These are phyloP conservation scores for Xiphorhynchus elegans DNA, from an alignment of 2,113 vertebrate genomes.

Conservation along the genomic window DNA sequence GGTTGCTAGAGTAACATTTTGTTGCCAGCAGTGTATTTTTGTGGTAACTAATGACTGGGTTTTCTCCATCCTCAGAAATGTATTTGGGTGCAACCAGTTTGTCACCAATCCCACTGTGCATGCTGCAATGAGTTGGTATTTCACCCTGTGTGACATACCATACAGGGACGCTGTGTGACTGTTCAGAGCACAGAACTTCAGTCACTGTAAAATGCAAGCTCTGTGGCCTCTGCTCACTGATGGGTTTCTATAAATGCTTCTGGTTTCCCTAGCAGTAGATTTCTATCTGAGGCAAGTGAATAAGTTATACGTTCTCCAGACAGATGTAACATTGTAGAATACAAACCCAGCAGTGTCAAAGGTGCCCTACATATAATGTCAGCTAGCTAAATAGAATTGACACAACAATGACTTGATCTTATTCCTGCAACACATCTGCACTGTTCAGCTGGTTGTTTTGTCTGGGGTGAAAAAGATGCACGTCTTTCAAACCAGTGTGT, in stretches of 20 bases:
- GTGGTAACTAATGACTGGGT: neutral
- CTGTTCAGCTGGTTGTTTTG: neutral
- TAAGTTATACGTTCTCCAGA: neutral
- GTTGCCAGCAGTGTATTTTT: neutral
- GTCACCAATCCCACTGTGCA: neutral
- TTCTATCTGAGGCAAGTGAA: constrained; percentile 10
- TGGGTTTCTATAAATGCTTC: neutral
- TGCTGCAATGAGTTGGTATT: neutral
- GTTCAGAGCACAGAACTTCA: neutral
- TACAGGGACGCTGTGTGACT: neutral
- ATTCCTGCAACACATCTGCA: neutral
- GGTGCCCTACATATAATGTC: neutral
- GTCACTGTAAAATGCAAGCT: neutral
- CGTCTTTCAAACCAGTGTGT: neutral
- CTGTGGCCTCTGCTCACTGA: neutral
- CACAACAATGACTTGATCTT: neutral
- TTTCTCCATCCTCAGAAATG: neutral
- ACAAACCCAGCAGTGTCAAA: neutral
- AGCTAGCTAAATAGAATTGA: neutral
- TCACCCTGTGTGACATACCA: neutral
- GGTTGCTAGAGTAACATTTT: neutral
- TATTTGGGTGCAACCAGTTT: neutral
- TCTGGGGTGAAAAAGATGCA: neutral
- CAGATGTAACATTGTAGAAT: neutral
- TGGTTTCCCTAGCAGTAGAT: neutral